These are phyloP conservation scores for Sisyra nigra DNA, from an alignment of 2,888 invertebrate species.

Conservation along the genomic window DNA sequence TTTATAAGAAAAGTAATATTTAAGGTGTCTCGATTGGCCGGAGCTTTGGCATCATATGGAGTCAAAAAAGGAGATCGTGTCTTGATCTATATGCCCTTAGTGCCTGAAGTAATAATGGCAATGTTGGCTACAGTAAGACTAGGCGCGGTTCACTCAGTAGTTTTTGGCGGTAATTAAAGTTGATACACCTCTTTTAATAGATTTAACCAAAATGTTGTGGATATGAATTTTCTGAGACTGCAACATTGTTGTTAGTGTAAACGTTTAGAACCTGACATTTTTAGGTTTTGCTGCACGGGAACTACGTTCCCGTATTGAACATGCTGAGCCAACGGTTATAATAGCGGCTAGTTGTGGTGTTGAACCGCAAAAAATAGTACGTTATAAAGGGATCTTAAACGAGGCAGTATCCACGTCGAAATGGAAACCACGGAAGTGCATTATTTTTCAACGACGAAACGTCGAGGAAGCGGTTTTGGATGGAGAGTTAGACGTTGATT, in stretches of 20 bases:
- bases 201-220: conserved; percentile 6
- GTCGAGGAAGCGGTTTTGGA: conserved; percentile 47
- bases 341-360: conserved; percentile 84
- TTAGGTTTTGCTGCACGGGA: conserved; percentile 82
- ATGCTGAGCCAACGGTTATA: conserved; percentile 75
- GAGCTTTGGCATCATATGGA: conserved; percentile 59
- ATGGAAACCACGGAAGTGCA: conserved; percentile 59
- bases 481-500: conserved; percentile 52
- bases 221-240: neutral
- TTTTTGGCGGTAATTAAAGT: conserved; percentile 61
- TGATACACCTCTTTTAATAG: neutral
- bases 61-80: conserved; percentile 72
- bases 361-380: conserved; percentile 71
- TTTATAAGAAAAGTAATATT: conserved; percentile 9
- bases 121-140: conserved; percentile 79
- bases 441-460: conserved; percentile 65
- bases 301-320: conserved; percentile 69
- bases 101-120: conserved; percentile 77
- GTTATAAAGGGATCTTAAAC: conserved; percentile 68
- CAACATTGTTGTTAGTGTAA: neutral
- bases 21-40: conserved; percentile 61
- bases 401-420: conserved; percentile 59
- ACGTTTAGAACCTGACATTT: conserved; percentile 15
- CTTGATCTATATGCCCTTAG: conserved; percentile 87
- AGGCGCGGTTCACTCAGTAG: conserved; percentile 87